phyloP scores from a whole-genome alignment of 37 sponge, comb jelly and placozoan species.

The Dysidea cf. avara region DNA sequence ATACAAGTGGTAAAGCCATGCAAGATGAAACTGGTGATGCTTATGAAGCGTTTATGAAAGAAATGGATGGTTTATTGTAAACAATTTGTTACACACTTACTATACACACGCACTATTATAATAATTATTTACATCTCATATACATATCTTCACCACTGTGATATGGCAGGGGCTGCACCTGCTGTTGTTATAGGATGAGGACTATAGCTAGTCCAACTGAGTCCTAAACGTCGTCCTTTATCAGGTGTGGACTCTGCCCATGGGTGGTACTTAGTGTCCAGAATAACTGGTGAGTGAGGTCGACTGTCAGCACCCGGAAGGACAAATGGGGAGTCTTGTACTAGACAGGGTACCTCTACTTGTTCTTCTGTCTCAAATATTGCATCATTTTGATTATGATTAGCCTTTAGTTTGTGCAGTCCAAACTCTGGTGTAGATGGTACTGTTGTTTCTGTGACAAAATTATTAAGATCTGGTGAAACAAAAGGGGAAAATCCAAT shows the following conservation, averaged over 20 bases:
- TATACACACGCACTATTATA: too few relatives aligned
- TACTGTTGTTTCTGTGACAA: conserved; percentile 15
- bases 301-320: conserved; percentile 53
- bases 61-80: conserved; percentile 92
- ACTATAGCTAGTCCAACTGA: too few relatives aligned
- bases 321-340: conserved; percentile 57
- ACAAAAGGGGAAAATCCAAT: conserved; percentile 45
- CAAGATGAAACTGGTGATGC: conserved; percentile 70
- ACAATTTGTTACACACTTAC: too few relatives aligned
- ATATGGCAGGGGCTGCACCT: too few relatives aligned
- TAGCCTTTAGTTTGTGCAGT: conserved; percentile 1
- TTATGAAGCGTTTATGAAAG: conserved; percentile 93
- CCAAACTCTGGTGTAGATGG: conserved; percentile 3
- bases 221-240: neutral
- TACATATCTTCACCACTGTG: too few relatives aligned
- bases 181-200: too few relatives aligned
- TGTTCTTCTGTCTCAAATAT: neutral
- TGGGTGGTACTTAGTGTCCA: conserved; percentile 42
- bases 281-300: conserved; percentile 23
- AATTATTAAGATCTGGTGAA: conserved; percentile 39
- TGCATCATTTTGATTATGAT: too few relatives aligned
- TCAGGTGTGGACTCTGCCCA: conserved; percentile 68
- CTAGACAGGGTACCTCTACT: conserved; percentile 31
- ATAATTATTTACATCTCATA: too few relatives aligned
- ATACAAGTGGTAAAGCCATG: neutral